phyloP scores from a whole-genome alignment of 2,113 vertebrate genomes.

The Gasterosteus nipponicus region DNA sequence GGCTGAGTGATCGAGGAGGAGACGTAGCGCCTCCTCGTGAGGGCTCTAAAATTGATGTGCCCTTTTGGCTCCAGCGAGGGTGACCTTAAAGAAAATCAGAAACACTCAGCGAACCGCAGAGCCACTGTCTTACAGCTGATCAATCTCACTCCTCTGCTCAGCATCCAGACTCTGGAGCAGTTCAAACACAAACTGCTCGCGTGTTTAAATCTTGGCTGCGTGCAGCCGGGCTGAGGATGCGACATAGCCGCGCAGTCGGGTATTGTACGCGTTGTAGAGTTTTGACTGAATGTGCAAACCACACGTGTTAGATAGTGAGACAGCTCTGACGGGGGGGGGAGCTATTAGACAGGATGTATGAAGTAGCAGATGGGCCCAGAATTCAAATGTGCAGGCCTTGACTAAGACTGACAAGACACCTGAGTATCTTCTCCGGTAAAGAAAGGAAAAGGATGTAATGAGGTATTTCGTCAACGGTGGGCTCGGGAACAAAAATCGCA shows the following conservation, averaged over 20 bases:
- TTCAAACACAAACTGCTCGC: constrained; percentile 48
- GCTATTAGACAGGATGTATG: constrained; percentile 63
- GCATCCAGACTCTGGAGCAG: constrained; percentile 47
- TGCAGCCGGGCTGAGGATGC: constrained; percentile 39
- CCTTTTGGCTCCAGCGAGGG: constrained; percentile 79
- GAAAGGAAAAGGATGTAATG: constrained; percentile 37
- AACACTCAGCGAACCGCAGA: constrained; percentile 68
- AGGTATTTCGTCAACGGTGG: constrained; percentile 64
- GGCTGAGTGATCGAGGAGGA: constrained; percentile 75
- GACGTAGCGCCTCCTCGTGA: constrained; percentile 69
- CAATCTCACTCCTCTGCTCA: constrained; percentile 66
- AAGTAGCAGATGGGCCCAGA: constrained; percentile 67
- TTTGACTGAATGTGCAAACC: constrained; percentile 54
- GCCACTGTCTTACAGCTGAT: constrained; percentile 67
- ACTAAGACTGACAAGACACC: constrained; percentile 55
- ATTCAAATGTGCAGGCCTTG: constrained; percentile 59
- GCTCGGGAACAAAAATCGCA: constrained; percentile 63
- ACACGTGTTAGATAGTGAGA: constrained; percentile 62
- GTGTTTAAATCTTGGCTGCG: constrained; percentile 51
- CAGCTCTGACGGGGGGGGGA: constrained; percentile 53
- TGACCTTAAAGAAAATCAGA: constrained; percentile 80
- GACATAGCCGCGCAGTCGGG: constrained; percentile 34
- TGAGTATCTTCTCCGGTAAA: not conserved
- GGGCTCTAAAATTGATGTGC: constrained; percentile 81
- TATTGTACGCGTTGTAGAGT: constrained; percentile 48